Evolutionary conservation across 2,888 invertebrate species (phyloP).

Genomic region (Cantharis rufa): DNA sequence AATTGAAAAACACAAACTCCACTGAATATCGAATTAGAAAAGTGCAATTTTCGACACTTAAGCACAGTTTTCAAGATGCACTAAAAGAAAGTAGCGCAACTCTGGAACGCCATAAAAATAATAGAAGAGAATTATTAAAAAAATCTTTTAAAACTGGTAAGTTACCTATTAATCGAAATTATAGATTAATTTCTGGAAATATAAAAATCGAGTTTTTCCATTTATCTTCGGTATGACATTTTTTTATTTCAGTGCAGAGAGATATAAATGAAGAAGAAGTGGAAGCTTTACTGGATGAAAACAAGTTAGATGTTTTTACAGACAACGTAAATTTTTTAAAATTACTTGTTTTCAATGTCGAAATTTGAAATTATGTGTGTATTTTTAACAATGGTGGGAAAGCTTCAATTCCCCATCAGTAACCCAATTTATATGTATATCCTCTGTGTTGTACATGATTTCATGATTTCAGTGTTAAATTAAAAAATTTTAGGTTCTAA

Average conservation of each 20-base stretch:
- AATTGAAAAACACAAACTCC: constrained; percentile 32
- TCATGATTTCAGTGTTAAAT: too few species aligned
- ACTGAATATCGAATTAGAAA: constrained; percentile 55
- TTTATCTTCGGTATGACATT: not conserved
- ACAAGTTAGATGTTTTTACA: constrained; percentile 56
- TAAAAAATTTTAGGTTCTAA: constrained; percentile 65
- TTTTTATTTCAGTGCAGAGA: constrained; percentile 10
- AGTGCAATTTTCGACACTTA: constrained; percentile 56
- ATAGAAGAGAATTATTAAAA: constrained; percentile 59
- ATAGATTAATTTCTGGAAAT: too few species aligned
- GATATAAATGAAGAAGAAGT: constrained; percentile 48
- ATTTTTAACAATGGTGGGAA: not conserved
- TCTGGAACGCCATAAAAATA: constrained; percentile 58
- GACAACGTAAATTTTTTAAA: constrained; percentile 56
- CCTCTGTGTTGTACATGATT: too few species aligned
- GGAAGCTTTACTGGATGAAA: constrained; percentile 52
- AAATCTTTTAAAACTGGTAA: constrained; percentile 62
- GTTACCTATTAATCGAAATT: too few species aligned
- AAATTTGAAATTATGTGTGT: not conserved
- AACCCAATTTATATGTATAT: too few species aligned
- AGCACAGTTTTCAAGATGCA: constrained; percentile 56
- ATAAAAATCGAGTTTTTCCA: too few species aligned
- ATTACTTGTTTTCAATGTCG: not conserved
- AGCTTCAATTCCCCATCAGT: too few species aligned
- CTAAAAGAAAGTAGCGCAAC: constrained; percentile 58